These are phyloP conservation scores for Embiotoca jacksoni DNA, from an alignment of 2,113 vertebrate genomes.

Conservation along the genomic window DNA sequence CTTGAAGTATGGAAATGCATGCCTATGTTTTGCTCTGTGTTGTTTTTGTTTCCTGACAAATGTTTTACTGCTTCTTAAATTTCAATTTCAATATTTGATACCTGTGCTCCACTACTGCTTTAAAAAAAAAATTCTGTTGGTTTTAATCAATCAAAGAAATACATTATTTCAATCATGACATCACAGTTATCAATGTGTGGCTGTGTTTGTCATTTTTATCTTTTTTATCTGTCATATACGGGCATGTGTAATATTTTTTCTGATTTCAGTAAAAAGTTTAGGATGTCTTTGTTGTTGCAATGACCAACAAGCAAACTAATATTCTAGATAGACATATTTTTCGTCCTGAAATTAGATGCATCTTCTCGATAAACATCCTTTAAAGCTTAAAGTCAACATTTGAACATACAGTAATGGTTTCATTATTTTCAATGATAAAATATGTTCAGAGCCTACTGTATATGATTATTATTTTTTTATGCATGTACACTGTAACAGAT, in stretches of 20 bases:
- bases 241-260: neutral
- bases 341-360: too few relatives aligned
- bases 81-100: slow-evolving; percentile 12
- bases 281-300: too few relatives aligned
- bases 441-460: too few relatives aligned
- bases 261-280: too few relatives aligned
- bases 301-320: too few relatives aligned
- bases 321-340: too few relatives aligned
- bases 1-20: slow-evolving; percentile 68
- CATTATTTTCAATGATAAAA: too few relatives aligned
- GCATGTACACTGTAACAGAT: too few relatives aligned
- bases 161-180: neutral
- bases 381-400: too few relatives aligned
- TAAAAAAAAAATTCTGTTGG: neutral
- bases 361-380: too few relatives aligned
- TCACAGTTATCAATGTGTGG: neutral
- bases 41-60: slow-evolving; percentile 25
- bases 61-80: slow-evolving; percentile 10
- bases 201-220: slow-evolving; percentile 4
- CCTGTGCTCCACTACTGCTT: neutral
- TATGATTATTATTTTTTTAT: too few relatives aligned
- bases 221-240: neutral
- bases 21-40: slow-evolving; percentile 15
- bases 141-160: slow-evolving; percentile 22
- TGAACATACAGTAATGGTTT: too few relatives aligned